phyloP scores from a whole-genome alignment of 2,797 vertebrate species.

The Enoplosus armatus region DNA sequence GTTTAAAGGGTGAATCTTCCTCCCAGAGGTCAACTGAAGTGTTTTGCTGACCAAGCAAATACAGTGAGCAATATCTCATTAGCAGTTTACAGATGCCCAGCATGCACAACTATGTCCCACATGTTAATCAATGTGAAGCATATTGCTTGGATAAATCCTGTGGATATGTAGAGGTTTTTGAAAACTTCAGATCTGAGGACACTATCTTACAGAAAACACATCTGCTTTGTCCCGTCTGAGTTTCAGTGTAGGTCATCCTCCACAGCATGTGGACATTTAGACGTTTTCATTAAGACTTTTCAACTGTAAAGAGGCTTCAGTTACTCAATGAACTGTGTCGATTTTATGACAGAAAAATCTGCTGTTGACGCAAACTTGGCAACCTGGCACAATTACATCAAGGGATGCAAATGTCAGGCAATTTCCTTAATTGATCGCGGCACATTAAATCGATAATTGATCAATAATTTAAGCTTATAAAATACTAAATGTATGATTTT shows the following conservation, averaged over 20 bases:
- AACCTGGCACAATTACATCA: conserved; percentile 42
- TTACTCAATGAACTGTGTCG: conserved; percentile 34
- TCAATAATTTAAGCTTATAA: conserved; percentile 34
- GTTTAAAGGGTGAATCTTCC: conserved; percentile 25
- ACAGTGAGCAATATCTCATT: conserved; percentile 34
- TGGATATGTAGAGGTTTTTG: not conserved
- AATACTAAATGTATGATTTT: conserved; percentile 29
- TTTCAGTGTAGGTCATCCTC: conserved; percentile 12
- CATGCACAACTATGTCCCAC: conserved; percentile 16
- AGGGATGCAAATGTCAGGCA: conserved; percentile 43
- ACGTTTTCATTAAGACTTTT: not conserved
- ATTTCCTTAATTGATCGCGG: conserved; percentile 58
- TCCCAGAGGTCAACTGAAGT: conserved; percentile 58
- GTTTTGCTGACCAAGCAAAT: conserved; percentile 49
- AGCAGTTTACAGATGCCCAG: conserved; percentile 23
- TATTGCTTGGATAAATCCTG: not conserved
- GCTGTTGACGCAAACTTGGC: conserved; percentile 53
- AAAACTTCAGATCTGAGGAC: conserved; percentile 11
- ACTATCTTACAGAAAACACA: not conserved
- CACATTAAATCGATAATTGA: conserved; percentile 36
- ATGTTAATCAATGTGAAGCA: conserved; percentile 27
- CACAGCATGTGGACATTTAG: not conserved
- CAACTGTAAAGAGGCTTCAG: conserved; percentile 1
- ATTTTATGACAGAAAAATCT: conserved; percentile 45
- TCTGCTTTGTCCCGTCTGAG: conserved; percentile 15